Percentiles rank a stretch among this genome's conserved stretches.
Evolutionary conservation across 2,797 vertebrate genomes (phyloP).

Genomic region (Kryptolebias ocellatus): DNA sequence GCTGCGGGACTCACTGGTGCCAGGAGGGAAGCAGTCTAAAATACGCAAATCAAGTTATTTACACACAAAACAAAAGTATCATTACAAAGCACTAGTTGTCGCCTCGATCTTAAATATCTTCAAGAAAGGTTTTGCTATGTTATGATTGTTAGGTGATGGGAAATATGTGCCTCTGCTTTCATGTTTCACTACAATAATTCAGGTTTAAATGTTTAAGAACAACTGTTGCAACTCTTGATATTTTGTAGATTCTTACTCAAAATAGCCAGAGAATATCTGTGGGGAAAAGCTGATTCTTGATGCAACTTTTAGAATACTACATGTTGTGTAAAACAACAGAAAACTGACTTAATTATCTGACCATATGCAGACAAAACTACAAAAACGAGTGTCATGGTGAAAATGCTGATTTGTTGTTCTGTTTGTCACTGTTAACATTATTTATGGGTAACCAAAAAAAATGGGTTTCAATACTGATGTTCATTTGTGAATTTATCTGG

Average conservation of each 20-base stretch:
- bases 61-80: not conserved
- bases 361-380: not conserved
- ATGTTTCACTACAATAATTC: not conserved
- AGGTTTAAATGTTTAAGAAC: not conserved
- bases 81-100: not conserved
- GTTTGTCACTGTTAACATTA: not conserved
- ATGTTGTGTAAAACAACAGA: no score
- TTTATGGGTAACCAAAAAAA: not conserved
- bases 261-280: no score
- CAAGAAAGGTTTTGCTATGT: no score
- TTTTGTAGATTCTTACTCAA: no score
- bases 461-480: not conserved
- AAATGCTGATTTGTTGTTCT: not conserved
- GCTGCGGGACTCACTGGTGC: conserved; percentile 60
- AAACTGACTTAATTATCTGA: not conserved
- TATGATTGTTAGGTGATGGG: no score
- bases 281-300: no score
- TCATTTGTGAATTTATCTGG: not conserved
- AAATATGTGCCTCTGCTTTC: not conserved
- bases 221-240: not conserved
- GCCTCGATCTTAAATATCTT: no score
- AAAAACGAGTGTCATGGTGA: not conserved
- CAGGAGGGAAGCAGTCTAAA: conserved; percentile 69
- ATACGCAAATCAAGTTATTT: not conserved
- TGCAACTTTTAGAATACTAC: no score